These are phyloP conservation scores for Perca fluviatilis DNA, from an alignment of 2,113 vertebrate genomes.

Conservation along the genomic window DNA sequence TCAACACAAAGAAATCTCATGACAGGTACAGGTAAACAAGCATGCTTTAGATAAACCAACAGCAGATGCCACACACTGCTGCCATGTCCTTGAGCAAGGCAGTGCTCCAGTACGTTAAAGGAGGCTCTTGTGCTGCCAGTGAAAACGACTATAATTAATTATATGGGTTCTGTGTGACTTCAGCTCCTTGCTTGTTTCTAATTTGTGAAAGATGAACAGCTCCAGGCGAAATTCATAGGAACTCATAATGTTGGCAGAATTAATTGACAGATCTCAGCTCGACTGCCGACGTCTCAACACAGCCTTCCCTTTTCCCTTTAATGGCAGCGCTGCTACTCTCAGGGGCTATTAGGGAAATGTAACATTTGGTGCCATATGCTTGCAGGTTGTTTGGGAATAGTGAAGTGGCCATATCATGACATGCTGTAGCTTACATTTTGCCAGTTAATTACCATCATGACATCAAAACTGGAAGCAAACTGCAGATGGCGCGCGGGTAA, in stretches of 20 bases:
- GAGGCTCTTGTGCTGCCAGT: conserved; percentile 13
- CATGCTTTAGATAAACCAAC: background rate
- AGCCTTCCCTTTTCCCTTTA: conserved; percentile 51
- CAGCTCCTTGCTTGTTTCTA: conserved; percentile 22
- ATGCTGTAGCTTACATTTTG: conserved; percentile 81
- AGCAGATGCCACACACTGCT: conserved; percentile 44
- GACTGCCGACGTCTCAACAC: conserved; percentile 11
- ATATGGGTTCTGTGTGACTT: conserved; percentile 15
- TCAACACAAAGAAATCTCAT: conserved; percentile 1
- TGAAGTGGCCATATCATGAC: conserved; percentile 73
- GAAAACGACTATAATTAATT: conserved; percentile 53
- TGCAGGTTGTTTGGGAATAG: conserved; percentile 84
- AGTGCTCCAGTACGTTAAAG: conserved; percentile 5
- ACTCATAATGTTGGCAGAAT: conserved; percentile 36
- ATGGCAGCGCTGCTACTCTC: conserved; percentile 75
- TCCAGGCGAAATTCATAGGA: conserved; percentile 41
- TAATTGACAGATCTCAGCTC: conserved; percentile 57
- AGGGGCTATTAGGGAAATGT: conserved; percentile 82
- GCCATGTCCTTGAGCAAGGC: conserved; percentile 70
- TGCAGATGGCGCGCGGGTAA: conserved; percentile 70
- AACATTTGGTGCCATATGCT: conserved; percentile 88
- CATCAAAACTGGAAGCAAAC: conserved; percentile 79
- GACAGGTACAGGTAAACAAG: background rate
- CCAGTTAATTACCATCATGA: conserved; percentile 86
- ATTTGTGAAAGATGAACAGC: conserved; percentile 38